phyloP scores from a whole-genome alignment of 2,888 invertebrate genomes.

The Nebria brevicollis region DNA sequence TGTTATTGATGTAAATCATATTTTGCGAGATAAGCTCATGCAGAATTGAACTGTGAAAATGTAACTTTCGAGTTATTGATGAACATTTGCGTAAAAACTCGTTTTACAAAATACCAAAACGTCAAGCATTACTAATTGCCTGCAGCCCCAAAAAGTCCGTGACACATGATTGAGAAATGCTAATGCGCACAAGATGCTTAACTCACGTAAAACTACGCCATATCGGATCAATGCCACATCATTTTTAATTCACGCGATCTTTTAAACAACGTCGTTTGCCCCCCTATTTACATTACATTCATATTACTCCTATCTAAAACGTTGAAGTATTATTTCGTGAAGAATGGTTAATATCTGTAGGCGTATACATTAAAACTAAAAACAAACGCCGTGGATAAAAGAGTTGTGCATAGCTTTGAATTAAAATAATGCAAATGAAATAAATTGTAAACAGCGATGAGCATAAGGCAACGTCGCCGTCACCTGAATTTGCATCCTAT shows the following conservation, averaged over 20 bases:
- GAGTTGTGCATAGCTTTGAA: not conserved
- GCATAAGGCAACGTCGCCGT: not conserved
- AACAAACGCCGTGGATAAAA: not conserved
- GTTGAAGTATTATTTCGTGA: not conserved
- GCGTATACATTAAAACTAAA: too few relatives aligned
- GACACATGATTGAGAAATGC: conserved; percentile 10
- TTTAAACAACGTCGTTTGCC: not conserved
- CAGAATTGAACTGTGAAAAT: too few relatives aligned
- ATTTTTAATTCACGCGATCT: not conserved
- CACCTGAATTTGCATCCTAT: not conserved
- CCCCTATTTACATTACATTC: not conserved
- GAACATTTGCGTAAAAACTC: not conserved
- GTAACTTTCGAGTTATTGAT: too few relatives aligned
- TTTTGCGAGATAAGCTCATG: too few relatives aligned
- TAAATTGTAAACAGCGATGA: not conserved
- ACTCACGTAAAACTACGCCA: not conserved
- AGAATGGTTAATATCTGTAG: not conserved
- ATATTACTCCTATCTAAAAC: not conserved
- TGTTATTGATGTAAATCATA: too few relatives aligned
- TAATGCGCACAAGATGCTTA: not conserved
- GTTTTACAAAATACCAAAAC: not conserved
- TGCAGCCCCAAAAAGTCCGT: not conserved
- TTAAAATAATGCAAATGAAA: not conserved
- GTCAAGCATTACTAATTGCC: conserved; percentile 10
- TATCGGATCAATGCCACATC: not conserved